Percentiles rank a stretch among this genome's conserved stretches.
These are phyloP conservation scores for Xestoiulus laeticollis DNA, from an alignment of 2,888 invertebrate genomes.

Conservation along the genomic window DNA sequence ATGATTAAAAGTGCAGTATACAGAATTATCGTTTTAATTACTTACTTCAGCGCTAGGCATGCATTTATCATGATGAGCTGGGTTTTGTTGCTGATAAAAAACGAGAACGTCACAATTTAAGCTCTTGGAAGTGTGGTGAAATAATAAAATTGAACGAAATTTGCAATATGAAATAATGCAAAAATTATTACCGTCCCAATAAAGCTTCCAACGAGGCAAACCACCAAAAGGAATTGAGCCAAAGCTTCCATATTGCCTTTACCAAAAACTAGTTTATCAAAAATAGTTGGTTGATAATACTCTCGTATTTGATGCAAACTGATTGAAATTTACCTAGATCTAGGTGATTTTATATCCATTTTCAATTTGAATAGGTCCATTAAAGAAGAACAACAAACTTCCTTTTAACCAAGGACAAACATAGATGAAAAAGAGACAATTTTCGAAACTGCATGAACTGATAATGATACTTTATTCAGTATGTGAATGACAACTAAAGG, in stretches of 20 bases:
- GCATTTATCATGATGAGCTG: background rate
- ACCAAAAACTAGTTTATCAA: background rate
- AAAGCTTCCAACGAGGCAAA: background rate
- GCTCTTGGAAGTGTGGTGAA: background rate
- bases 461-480: background rate
- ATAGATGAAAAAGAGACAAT: background rate
- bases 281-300: background rate
- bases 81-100: background rate
- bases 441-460: background rate
- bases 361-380: background rate
- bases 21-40: too few relatives aligned
- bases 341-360: conserved; percentile 4
- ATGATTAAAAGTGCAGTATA: too few relatives aligned
- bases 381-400: background rate
- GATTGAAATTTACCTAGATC: background rate
- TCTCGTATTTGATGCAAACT: background rate
- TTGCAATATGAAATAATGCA: background rate
- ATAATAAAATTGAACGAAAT: background rate
- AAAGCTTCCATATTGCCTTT: background rate
- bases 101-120: background rate
- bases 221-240: background rate
- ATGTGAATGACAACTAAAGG: conserved; percentile 3
- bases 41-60: conserved; percentile 1
- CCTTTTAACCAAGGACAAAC: background rate
- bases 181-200: background rate